Evolutionary conservation across 2,113 vertebrate genomes (phyloP), one percentile per base, ranked within the genome.

Genomic region (Myotis brandtii): DNA sequence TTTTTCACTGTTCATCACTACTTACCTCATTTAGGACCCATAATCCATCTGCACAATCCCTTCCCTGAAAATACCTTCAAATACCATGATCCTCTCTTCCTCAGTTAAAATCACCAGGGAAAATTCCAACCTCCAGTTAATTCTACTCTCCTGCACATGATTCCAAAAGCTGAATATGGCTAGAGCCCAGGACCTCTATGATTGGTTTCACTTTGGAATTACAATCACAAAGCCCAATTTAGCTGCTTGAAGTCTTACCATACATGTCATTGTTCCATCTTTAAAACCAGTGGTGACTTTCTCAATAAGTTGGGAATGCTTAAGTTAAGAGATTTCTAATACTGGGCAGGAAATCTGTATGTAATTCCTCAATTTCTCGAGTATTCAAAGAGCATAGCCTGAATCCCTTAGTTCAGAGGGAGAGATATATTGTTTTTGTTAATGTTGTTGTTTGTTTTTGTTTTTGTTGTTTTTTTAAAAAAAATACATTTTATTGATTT

Each of bases 201-300:
- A 87, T 6, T 37, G 14, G 9, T 79, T 90, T 83, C 48, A 56
- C 25, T 91, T 88, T 69, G 69, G 90, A 91, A 84, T 87, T 67
- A 88, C 6, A 18, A 40, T 12, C 12, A 40, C 25, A 84, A 79
- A 76, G 18, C 27, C 40, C 46, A 91, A 30, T 25, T 27, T 3
- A 69, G 46, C 16, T 9, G 14, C 43, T 54, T 67, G 32, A 64
- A 48, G 40, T 62, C 27, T 76, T 72, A 64, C 10, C 67, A 48
- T 76, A 69, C 12, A 13, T 56, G 18, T 20, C 25, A 92, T 32
- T 72, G 34, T 72, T 64, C 32, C 62, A 54, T 52, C 59, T 88
- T 91, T 95, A 89, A 91, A 91, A 93, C 56, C 84, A 20, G 4
- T 82, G 32, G 62, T 56, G 11, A 80, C 30, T 84, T 80, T 93